phyloP scores from a whole-genome alignment of 1,140 invertebrate genomes.

The Drosophila miranda region DNA sequence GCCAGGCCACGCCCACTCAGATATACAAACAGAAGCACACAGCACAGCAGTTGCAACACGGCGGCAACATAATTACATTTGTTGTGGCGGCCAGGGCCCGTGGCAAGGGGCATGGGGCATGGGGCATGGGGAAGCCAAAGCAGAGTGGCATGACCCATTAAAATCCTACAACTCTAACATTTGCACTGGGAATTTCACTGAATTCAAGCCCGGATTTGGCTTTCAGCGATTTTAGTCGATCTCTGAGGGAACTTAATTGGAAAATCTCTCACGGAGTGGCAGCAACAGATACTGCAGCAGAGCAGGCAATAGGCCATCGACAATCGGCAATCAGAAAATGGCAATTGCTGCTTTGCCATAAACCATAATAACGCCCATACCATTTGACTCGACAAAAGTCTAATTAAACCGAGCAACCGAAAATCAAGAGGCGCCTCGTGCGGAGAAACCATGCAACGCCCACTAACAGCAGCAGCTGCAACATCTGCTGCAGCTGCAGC shows the following conservation, averaged over 20 bases:
- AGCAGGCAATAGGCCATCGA: conserved; percentile 5
- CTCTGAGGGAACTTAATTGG: conserved; percentile 65
- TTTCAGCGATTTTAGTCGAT: conserved; percentile 23
- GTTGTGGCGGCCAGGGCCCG: background rate
- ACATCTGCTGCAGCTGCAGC: conserved; percentile 2
- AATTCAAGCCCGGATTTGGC: conserved; percentile 23
- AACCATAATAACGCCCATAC: conserved; percentile 35
- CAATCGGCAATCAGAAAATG: conserved; percentile 37
- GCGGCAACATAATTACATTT: conserved; percentile 45
- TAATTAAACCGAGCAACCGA: conserved; percentile 63
- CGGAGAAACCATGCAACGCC: conserved; percentile 33
- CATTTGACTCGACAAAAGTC: conserved; percentile 50
- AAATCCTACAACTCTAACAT: conserved; percentile 26
- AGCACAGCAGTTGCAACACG: background rate
- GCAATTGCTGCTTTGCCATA: conserved; percentile 55
- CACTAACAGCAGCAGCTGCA: conserved; percentile 22
- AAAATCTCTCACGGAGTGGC: conserved; percentile 69
- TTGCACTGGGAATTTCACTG: conserved; percentile 16
- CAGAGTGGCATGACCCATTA: conserved; percentile 45
- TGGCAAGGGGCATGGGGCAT: background rate
- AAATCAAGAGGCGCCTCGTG: conserved; percentile 52
- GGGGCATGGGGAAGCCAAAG: background rate
- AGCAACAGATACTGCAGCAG: background rate
- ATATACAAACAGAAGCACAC: conserved; percentile 6
- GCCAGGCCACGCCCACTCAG: conserved; percentile 56